Conservation (phyloP, 2,888 invertebrate genomes). For the Drosophila aldrichi region DNA sequence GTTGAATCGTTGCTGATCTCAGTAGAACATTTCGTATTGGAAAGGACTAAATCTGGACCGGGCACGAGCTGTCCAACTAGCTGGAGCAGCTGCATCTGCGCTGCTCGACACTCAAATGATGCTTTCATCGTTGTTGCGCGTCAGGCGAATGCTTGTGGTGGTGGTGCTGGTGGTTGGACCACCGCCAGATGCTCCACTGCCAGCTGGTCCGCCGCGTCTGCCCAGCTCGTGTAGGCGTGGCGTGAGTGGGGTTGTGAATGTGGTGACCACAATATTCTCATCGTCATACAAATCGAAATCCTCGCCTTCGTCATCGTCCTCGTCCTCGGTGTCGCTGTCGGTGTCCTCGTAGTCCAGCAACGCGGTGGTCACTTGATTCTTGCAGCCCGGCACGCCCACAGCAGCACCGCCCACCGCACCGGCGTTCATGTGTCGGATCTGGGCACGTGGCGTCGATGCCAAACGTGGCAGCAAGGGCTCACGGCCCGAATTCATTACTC, state of each 20-base stretch:
- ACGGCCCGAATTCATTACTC: constrained; percentile 82
- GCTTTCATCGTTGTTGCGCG: constrained; percentile 84
- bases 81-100: constrained; percentile 26
- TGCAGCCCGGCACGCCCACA: constrained; percentile 81
- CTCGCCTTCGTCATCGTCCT: constrained; percentile 83
- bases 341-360: constrained; percentile 87
- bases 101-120: constrained; percentile 82
- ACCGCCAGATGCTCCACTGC: constrained; percentile 12
- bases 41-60: constrained; percentile 42
- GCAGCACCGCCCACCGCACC: constrained; percentile 59
- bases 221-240: constrained; percentile 46
- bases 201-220: constrained; percentile 36
- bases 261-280: constrained; percentile 85
- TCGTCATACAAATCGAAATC: constrained; percentile 85
- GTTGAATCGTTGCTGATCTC: constrained; percentile 45
- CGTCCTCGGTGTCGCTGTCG: constrained; percentile 82
- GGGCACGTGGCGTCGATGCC: constrained; percentile 87
- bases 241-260: constrained; percentile 69
- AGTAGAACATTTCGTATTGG: constrained; percentile 81
- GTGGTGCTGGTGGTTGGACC: constrained; percentile 50
- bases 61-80: neutral
- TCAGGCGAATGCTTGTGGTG: constrained; percentile 79
- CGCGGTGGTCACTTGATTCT: constrained; percentile 87
- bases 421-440: constrained; percentile 87
- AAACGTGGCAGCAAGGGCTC: constrained; percentile 87